Percentiles rank a stretch among this genome's conserved stretches.
Conservation (phyloP, 64 coral and sea anemone genomes). For the Montipora foliosa region DNA sequence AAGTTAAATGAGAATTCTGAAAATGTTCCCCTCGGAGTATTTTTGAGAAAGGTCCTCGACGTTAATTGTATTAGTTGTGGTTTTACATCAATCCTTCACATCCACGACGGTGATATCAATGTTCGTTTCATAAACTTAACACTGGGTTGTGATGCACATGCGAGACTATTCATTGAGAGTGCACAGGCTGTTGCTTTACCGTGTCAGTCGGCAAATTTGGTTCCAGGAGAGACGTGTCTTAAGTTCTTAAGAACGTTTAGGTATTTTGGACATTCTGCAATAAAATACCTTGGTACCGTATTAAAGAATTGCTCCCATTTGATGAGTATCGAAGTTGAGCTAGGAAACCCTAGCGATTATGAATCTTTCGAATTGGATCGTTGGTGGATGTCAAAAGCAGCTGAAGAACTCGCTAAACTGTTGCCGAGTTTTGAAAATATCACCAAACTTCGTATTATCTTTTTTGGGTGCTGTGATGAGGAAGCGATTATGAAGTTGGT, state of each 20-base stretch:
- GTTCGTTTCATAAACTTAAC: not conserved
- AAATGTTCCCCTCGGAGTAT: not conserved
- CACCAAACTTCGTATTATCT: too few species aligned
- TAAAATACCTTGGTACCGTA: too few species aligned
- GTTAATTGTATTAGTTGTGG: not conserved
- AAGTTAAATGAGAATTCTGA: not conserved
- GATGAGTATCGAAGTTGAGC: too few species aligned
- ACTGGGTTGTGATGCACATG: not conserved
- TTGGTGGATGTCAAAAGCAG: too few species aligned
- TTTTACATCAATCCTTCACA: not conserved
- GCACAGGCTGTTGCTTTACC: not conserved
- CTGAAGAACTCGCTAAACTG: too few species aligned
- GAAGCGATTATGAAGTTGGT: too few species aligned
- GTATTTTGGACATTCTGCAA: too few species aligned
- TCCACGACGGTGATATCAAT: not conserved
- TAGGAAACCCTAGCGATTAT: too few species aligned
- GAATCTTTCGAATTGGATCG: too few species aligned
- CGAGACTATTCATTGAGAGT: not conserved
- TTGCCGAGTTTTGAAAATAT: too few species aligned
- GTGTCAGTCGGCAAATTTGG: not conserved
- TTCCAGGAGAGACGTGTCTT: not conserved
- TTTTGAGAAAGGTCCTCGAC: not conserved
- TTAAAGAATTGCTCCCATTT: too few species aligned
- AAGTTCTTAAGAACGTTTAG: slow-evolving; percentile 37
- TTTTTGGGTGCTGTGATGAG: too few species aligned